Percentiles rank a stretch among this genome's conserved stretches.
These are phyloP conservation scores for Pachyseris speciosa DNA, from an alignment of 64 coral and sea anemone species.

Conservation along the genomic window DNA sequence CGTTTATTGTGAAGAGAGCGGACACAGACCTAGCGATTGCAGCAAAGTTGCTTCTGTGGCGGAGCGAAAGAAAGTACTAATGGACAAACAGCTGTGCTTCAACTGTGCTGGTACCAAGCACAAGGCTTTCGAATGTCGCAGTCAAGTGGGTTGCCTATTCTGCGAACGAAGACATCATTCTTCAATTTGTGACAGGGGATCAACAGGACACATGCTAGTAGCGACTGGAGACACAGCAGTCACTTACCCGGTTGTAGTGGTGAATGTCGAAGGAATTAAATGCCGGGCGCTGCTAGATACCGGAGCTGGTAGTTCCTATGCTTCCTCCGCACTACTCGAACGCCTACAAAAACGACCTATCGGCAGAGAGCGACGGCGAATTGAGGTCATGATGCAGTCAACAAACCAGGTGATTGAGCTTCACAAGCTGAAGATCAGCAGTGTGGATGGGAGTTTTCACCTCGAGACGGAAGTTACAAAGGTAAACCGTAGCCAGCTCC, in stretches of 20 bases:
- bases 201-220: background rate
- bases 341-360: too few species aligned
- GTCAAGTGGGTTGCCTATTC: background rate
- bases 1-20: background rate
- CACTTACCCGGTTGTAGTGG: background rate
- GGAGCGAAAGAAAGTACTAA: background rate
- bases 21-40: background rate
- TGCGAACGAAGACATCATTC: background rate
- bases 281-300: background rate
- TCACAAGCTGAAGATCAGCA: too few species aligned
- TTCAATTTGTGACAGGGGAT: background rate
- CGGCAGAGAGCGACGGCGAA: background rate
- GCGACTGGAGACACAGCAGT: background rate
- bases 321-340: background rate
- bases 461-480: too few species aligned
- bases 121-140: background rate
- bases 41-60: background rate
- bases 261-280: background rate
- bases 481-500: too few species aligned
- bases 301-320: background rate
- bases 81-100: background rate
- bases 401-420: too few species aligned
- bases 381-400: too few species aligned
- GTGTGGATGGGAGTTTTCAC: too few species aligned
- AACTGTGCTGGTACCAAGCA: background rate